phyloP scores from a whole-genome alignment of 2,888 invertebrate species.

The Drosophila barbarae region DNA sequence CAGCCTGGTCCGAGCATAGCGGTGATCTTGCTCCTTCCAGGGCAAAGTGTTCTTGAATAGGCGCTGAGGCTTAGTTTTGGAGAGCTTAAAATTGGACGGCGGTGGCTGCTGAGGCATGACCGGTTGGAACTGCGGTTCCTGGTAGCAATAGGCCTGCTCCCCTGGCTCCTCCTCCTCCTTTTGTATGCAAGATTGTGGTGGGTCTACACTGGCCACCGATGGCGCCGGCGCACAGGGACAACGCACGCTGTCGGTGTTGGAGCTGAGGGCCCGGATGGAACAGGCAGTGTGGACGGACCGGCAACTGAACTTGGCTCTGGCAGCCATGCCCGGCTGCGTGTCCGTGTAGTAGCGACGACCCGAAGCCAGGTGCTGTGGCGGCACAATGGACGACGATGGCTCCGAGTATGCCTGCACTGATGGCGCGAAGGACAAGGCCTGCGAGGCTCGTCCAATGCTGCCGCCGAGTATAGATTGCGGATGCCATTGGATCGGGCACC shows the following conservation, averaged over 20 bases:
- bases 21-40: constrained; percentile 19
- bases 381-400: neutral
- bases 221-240: constrained; percentile 29
- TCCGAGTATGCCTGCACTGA: neutral
- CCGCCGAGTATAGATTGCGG: neutral
- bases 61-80: neutral
- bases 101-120: neutral
- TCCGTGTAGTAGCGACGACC: constrained; percentile 30
- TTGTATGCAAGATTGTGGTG: neutral
- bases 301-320: neutral
- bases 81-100: neutral
- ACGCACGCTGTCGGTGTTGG: constrained; percentile 22
- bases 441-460: neutral
- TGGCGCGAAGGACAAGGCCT: neutral
- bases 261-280: constrained; percentile 15
- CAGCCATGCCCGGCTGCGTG: constrained; percentile 1
- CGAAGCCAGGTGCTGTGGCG: no score
- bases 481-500: neutral
- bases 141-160: neutral
- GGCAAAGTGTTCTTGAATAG: neutral
- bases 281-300: constrained; percentile 23
- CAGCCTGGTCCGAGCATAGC: constrained; percentile 7
- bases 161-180: neutral
- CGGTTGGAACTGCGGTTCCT: neutral
- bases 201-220: constrained; percentile 14